Base-by-base conservation (phyloP, 1,140 invertebrate species). In the Bombus superbus region DNA sequence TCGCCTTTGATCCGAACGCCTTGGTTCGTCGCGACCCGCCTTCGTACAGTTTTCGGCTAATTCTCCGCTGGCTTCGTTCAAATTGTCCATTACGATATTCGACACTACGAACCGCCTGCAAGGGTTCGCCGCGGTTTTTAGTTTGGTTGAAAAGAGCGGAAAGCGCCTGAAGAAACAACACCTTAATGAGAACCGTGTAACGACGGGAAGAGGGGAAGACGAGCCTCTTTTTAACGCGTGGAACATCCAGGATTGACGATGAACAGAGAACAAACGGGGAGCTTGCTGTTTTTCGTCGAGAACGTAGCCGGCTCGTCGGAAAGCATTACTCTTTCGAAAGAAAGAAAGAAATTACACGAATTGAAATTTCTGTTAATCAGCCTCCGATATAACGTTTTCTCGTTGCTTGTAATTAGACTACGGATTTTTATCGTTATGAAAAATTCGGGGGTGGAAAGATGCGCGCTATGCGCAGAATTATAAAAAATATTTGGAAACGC, bases 1-100 rank as follows among this genome's bases (percentile, higher is more conserved):
- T 6, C 18, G 18, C 47, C 38, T 59, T 81, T 71, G 78, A 57
- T 35, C 28, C 32, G 1, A 15, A 18, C n/a, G 35, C 40, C 11
- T 79, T 25, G 10, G 69, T 73, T 62, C 35, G 53, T 38, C 79
- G 0, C 47, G 0, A 22, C 47, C 59, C 59, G 10, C 59, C 28
- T n/a, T 62, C 4, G 22, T 28, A n/a, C 4, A 62, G 28, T 11
- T 11, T 18, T 32, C 22, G n/a, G 66, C 18, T n/a, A 53, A 22
- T 40, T 22, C 5, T 40, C 11, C 53, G 28, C 15, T 9, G 35
- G 47, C 9, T 32, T 73, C 47, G n/a, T 81, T 81, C 35, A 59
- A 59, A 62, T 81, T 35, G 35, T 62, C 69, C 53, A 81, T 44
- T 62, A 62, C 18, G 32, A 72, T 18, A 64, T 81, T 44, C 35